Percentiles rank a stretch among this genome's conserved stretches.
Evolutionary conservation across 2,113 vertebrate genomes (phyloP).

Genomic region (Etheostoma cragini): DNA sequence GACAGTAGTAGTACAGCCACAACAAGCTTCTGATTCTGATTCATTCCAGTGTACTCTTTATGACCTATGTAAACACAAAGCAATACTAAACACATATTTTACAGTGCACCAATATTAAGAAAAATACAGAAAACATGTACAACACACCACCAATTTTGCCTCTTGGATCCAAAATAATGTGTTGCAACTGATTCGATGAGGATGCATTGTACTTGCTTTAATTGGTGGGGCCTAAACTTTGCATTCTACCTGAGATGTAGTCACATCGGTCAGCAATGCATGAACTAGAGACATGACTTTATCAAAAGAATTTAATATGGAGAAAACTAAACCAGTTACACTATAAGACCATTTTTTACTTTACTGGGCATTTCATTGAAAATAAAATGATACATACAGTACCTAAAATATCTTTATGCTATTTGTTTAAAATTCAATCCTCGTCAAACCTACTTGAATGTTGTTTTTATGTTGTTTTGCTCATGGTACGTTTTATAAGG

Average conservation of each 20-base stretch:
- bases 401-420: constrained; percentile 38
- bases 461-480: constrained; percentile 2
- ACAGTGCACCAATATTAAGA: constrained; percentile 86
- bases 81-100: constrained; percentile 83
- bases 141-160: constrained; percentile 75
- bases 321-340: constrained; percentile 62
- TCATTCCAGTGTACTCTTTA: constrained; percentile 75
- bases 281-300: constrained; percentile 82
- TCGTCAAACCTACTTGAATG: background rate
- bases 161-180: constrained; percentile 64
- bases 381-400: constrained; percentile 50
- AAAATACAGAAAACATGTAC: constrained; percentile 85
- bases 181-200: constrained; percentile 58
- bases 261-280: constrained; percentile 73
- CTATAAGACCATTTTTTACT: constrained; percentile 45
- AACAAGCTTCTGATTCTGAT: constrained; percentile 72
- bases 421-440: constrained; percentile 26
- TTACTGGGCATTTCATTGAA: constrained; percentile 49
- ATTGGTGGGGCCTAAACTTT: constrained; percentile 76
- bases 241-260: constrained; percentile 87
- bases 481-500: constrained; percentile 17
- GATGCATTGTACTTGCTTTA: constrained; percentile 66
- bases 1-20: constrained; percentile 77
- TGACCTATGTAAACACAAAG: constrained; percentile 83
- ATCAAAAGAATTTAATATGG: constrained; percentile 64